Conservation (phyloP, 2,797 vertebrate species). For the Anolis apletophallus region DNA sequence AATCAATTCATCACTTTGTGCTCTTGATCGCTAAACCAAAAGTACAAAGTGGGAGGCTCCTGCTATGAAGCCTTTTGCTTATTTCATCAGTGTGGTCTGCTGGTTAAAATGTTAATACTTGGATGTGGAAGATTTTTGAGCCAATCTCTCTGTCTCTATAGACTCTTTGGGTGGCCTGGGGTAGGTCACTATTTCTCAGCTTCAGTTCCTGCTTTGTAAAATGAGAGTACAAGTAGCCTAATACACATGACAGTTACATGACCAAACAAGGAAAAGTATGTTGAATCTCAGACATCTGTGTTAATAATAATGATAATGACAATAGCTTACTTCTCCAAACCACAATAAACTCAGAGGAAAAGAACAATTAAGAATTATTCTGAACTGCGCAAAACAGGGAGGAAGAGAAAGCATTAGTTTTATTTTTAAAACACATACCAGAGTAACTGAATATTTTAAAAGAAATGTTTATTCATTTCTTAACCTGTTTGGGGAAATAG, state of each 20-base stretch:
- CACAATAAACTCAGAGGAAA: not conserved
- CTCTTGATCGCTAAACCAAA: conserved; percentile 6
- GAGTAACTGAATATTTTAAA: not conserved
- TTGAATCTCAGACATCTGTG: conserved; percentile 3
- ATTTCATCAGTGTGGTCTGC: not conserved
- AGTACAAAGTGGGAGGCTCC: not conserved
- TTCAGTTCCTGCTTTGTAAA: conserved; percentile 17
- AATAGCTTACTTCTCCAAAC: not conserved
- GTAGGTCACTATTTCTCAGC: not conserved
- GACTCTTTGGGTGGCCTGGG: conserved; percentile 13
- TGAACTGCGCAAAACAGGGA: not conserved
- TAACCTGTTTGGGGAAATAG: conserved; percentile 5
- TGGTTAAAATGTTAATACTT: not conserved
- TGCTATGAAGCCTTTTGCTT: not conserved
- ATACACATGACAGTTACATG: not conserved
- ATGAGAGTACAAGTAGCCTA: conserved; percentile 9
- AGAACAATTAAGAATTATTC: conserved; percentile 2
- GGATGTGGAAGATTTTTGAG: not conserved
- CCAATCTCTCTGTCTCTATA: not conserved
- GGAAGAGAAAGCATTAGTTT: not conserved
- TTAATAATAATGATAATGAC: conserved; percentile 13
- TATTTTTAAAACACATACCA: not conserved
- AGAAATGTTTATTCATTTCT: not conserved
- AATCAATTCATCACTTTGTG: not conserved
- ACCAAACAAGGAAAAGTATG: conserved; percentile 13